phyloP scores from a whole-genome alignment of 2,888 invertebrate species.

The Drosophila nr. medialis region DNA sequence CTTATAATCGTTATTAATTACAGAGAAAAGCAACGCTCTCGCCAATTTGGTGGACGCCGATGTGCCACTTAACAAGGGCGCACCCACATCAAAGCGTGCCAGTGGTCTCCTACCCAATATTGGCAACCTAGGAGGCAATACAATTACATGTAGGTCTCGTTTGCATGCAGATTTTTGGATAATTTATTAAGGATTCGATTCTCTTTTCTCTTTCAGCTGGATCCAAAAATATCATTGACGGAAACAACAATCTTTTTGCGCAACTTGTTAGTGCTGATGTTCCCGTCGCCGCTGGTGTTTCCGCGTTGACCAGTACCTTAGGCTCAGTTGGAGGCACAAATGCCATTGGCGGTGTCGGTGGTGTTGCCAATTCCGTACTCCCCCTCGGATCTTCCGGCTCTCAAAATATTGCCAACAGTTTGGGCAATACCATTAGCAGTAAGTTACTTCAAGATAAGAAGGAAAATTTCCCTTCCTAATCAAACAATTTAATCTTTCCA shows the following conservation, averaged over 20 bases:
- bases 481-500: not conserved
- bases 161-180: not conserved
- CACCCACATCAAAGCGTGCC: constrained; percentile 46
- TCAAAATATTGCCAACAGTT: constrained; percentile 12
- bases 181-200: not conserved
- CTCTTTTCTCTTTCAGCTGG: not conserved
- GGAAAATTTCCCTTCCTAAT: not conserved
- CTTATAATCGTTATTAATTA: not conserved
- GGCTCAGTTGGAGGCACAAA: constrained; percentile 15
- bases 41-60: constrained; percentile 35
- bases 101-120: constrained; percentile 22
- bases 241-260: constrained; percentile 7
- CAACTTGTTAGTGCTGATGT: constrained; percentile 8
- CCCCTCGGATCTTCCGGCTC: not conserved
- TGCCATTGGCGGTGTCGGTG: not conserved
- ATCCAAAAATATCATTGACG: constrained; percentile 4
- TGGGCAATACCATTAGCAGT: constrained; percentile 27
- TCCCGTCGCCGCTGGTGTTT: constrained; percentile 13
- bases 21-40: constrained; percentile 30
- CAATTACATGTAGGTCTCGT: constrained; percentile 13
- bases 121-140: constrained; percentile 23
- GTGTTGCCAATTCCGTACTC: not conserved
- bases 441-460: not conserved
- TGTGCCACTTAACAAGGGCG: constrained; percentile 23
- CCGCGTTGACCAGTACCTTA: constrained; percentile 3